Evolutionary conservation across 1,140 invertebrate genomes (phyloP).

Genomic region (Atopsyche davidsoni): DNA sequence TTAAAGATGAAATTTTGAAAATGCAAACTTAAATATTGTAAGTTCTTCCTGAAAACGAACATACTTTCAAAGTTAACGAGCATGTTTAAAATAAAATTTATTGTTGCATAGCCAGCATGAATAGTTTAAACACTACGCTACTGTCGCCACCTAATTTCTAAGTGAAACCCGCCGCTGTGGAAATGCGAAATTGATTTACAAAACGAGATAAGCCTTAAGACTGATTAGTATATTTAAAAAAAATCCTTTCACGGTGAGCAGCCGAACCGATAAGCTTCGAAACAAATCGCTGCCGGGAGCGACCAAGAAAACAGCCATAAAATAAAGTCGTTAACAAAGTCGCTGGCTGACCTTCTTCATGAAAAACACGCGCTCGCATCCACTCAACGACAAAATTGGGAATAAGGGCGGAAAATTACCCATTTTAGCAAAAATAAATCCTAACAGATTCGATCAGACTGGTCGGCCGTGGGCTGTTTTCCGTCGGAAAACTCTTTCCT

Average conservation of each 20-base stretch:
- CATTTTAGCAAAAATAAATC: slow-evolving; percentile 29
- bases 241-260: not conserved
- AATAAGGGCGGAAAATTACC: slow-evolving; percentile 25
- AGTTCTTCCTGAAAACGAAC: too few species aligned
- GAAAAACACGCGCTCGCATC: slow-evolving; percentile 13
- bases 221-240: too few species aligned
- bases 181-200: too few species aligned
- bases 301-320: not conserved
- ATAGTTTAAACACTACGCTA: too few species aligned
- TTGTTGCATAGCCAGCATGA: too few species aligned
- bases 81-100: too few species aligned
- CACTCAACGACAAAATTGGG: slow-evolving; percentile 25
- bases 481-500: slow-evolving; percentile 1
- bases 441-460: slow-evolving; percentile 20
- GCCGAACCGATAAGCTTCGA: not conserved
- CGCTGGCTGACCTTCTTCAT: slow-evolving; percentile 1
- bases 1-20: too few species aligned
- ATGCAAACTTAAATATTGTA: too few species aligned
- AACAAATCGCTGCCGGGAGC: not conserved
- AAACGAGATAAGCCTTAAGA: too few species aligned
- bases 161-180: too few species aligned
- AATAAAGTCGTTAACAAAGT: not conserved
- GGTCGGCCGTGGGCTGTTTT: slow-evolving; percentile 6
- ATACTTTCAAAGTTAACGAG: too few species aligned
- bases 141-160: too few species aligned